These are phyloP conservation scores for Malurus melanocephalus DNA, from an alignment of 2,113 vertebrate genomes.

Conservation along the genomic window DNA sequence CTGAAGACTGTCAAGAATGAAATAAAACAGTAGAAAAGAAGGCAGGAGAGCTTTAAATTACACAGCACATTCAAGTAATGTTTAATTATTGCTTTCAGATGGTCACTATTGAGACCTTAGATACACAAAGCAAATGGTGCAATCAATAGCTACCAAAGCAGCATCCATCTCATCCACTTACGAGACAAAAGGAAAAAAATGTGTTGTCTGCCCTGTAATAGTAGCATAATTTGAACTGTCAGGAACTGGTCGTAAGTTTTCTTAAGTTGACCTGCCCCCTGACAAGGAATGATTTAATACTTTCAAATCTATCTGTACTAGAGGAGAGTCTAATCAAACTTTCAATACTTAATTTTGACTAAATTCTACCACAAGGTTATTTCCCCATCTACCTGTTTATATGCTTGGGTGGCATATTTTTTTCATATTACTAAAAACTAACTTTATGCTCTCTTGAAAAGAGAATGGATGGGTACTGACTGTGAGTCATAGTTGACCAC, in stretches of 20 bases:
- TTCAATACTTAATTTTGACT: neutral
- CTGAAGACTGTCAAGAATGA: neutral
- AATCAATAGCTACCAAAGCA: neutral
- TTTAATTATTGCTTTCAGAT: neutral
- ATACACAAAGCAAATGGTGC: neutral
- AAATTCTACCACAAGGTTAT: neutral
- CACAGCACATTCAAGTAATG: neutral
- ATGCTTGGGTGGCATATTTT: neutral
- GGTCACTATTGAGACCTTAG: neutral
- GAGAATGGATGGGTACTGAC: neutral
- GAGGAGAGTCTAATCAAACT: neutral
- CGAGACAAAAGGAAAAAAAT: neutral
- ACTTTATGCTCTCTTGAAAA: neutral
- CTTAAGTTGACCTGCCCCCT: accelerated
- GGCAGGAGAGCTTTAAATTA: neutral
- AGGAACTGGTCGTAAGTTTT: neutral
- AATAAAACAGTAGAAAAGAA: neutral
- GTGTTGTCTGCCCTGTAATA: neutral
- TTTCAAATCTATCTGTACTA: neutral
- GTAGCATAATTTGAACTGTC: neutral
- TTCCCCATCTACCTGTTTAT: neutral
- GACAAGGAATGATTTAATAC: neutral
- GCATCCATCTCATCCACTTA: neutral
- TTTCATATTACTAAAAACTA: neutral
- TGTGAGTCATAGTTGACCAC: neutral